Evolutionary conservation across 2,113 vertebrate species (phyloP), one percentile per base, ranked within the genome.

Genomic region (Catharus bicknelli): DNA sequence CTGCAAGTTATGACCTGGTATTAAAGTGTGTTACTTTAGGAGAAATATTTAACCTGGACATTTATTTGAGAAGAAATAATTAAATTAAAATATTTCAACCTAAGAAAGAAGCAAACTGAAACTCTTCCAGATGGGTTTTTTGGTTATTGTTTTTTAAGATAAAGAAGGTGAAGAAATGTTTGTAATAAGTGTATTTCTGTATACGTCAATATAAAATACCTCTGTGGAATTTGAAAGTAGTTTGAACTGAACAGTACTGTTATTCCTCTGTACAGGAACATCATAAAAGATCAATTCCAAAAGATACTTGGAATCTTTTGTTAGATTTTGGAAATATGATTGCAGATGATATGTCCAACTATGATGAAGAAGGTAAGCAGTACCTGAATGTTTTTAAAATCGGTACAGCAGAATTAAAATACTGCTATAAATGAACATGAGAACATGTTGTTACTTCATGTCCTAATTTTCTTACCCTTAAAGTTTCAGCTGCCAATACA

Each of bases 281-380:
- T 91, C 99, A 99, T 98, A 99, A 99, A 98, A 98, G 99, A 96
- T 99, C 99, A 45, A 99, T 99, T 97, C 99, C 99, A 72, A 99
- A 99, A 96, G 99, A 99, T 96, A 99, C 99, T 20, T 99, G 99
- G 99, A 99, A 99, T 96, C 98, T 99, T 91, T 97, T 99, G 94
- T 97, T 99, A 96, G 99, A 99, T 93, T 99, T 99, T 82, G 99
- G 99, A 85, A 99, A 99, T 96, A 98, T 99, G 98, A 99, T 99
- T 95, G 98, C 99, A 94, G 99, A 99, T 81, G 99, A 99, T 92
- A 98, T 99, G 99, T 99, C 99, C 61, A 99, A 99, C 97, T 99
- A 99, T 53, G 99, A 99, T 47, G 99, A 99, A 95, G 99, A 99
- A 98, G 99, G 99, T 99, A 97, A 95, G 93, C 25, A 26, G 30